phyloP scores from a whole-genome alignment of 2,888 invertebrate species.

The Aplocera efformata region DNA sequence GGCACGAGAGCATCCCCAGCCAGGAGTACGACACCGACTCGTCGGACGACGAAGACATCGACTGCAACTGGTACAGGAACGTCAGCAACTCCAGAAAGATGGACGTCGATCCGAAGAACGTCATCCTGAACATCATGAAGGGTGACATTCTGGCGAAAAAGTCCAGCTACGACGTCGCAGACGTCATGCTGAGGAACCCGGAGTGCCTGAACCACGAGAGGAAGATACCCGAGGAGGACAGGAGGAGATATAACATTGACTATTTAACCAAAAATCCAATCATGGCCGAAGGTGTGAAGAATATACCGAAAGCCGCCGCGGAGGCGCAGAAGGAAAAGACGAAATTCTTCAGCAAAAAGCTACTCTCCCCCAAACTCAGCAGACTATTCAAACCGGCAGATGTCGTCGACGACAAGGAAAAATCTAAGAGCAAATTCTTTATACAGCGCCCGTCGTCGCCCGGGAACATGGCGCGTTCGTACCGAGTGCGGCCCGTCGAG shows the following conservation, averaged over 20 bases:
- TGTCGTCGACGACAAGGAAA: conserved; percentile 48
- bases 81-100: conserved; percentile 41
- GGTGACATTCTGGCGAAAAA: conserved; percentile 50
- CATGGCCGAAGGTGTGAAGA: conserved; percentile 49
- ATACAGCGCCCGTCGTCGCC: conserved; percentile 61
- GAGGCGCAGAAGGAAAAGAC: conserved; percentile 53
- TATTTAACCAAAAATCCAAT: conserved; percentile 44
- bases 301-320: conserved; percentile 44
- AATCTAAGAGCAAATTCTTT: conserved; percentile 68
- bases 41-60: conserved; percentile 39
- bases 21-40: conserved; percentile 39
- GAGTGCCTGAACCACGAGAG: conserved; percentile 37
- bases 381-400: conserved; percentile 60
- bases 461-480: conserved; percentile 42
- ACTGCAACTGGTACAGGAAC: conserved; percentile 41
- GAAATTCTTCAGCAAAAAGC: conserved; percentile 60
- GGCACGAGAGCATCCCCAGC: conserved; percentile 59
- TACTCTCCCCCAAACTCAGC: conserved; percentile 68
- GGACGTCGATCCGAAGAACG: conserved; percentile 45
- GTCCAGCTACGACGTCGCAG: conserved; percentile 55
- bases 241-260: conserved; percentile 54
- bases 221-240: conserved; percentile 49
- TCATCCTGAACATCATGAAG: conserved; percentile 44
- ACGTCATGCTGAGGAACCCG: conserved; percentile 43
- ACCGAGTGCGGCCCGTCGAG: conserved; percentile 51